A percentile compares a stretch with the other conserved stretches of the same genome.
Evolutionary conservation across 2,113 vertebrate genomes (phyloP).

Genomic region (Dicaeum eximium): DNA sequence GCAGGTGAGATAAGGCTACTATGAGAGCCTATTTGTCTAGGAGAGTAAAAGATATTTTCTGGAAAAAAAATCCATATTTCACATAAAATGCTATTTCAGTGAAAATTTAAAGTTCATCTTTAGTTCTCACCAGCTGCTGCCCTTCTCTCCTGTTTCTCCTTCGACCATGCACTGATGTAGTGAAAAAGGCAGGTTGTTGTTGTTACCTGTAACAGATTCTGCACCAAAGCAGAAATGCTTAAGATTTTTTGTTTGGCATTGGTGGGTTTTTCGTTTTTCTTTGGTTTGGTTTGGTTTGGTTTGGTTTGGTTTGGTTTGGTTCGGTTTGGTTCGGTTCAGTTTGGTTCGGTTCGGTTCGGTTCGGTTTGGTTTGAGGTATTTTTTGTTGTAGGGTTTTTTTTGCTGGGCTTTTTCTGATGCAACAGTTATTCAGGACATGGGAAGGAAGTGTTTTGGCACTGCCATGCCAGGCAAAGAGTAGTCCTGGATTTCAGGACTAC

Average conservation of each 20-base stretch:
- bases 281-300: background rate
- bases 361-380: background rate
- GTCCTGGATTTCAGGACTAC: background rate
- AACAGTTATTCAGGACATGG: background rate
- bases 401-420: background rate
- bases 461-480: background rate
- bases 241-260: background rate
- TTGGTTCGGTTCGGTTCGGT: too few species aligned
- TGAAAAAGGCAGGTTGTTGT: background rate
- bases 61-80: background rate
- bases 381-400: background rate
- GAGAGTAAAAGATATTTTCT: background rate
- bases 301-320: background rate
- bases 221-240: background rate
- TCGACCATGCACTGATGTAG: background rate
- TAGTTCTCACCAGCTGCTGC: background rate
- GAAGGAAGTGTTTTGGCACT: background rate
- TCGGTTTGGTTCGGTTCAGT: background rate
- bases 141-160: background rate
- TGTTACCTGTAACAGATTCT: background rate
- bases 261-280: too few species aligned
- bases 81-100: background rate
- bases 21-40: background rate
- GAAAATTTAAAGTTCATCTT: background rate
- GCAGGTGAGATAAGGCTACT: background rate